Percentiles rank a stretch among this genome's conserved stretches.
Conservation (phyloP, 2,797 vertebrate species). For the Acrocephalus scirpaceus region DNA sequence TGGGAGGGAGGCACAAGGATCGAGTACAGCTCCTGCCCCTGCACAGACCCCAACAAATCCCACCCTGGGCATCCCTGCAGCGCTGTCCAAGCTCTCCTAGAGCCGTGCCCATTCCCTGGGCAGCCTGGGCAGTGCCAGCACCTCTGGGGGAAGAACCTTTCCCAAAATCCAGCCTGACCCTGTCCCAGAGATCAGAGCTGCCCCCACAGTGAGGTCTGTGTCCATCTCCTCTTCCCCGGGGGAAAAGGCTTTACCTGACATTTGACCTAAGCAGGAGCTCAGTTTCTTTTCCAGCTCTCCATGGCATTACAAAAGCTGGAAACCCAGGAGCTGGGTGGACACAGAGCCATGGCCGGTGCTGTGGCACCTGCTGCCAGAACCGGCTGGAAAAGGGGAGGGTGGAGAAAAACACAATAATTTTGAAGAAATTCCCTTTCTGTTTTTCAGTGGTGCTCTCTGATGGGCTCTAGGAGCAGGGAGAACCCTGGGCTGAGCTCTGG, state of each 20-base stretch:
- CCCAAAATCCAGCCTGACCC: fast-evolving
- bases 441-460: slow-evolving; percentile 32
- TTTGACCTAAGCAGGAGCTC: not conserved
- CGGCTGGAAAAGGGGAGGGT: not conserved
- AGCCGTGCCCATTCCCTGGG: not conserved
- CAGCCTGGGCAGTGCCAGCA: not conserved
- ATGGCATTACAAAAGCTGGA: not conserved
- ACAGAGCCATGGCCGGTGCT: not conserved
- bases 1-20: not conserved
- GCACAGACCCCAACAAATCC: not conserved
- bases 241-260: not conserved
- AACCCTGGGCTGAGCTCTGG: slow-evolving; percentile 25
- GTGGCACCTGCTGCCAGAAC: not conserved
- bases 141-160: not conserved
- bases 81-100: fast-evolving
- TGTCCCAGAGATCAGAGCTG: not conserved
- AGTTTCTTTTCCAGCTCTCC: not conserved
- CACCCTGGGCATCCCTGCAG: not conserved
- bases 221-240: not conserved
- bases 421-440: slow-evolving; percentile 31
- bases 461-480: slow-evolving; percentile 47
- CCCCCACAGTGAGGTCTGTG: not conserved
- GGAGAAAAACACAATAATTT: not conserved
- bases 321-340: not conserved
- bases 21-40: fast-evolving